Percentiles rank a stretch among this genome's conserved stretches.
These are phyloP conservation scores for Neodontobutis hainanensis DNA, from an alignment of 2,113 vertebrate species.

Conservation along the genomic window DNA sequence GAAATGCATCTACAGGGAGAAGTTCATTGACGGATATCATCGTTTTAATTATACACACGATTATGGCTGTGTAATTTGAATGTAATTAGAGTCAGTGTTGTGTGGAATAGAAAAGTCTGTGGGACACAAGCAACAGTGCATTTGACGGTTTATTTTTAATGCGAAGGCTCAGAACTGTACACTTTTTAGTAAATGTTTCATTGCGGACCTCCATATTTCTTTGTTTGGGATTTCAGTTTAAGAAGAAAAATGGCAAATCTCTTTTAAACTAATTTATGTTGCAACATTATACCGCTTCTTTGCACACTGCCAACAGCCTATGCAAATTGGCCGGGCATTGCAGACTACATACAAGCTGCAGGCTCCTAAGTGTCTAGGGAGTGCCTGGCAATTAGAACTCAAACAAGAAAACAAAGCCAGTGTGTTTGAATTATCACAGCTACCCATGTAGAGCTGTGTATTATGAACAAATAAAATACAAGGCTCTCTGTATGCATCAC, in stretches of 20 bases:
- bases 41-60: constrained; percentile 66
- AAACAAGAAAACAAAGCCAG: constrained; percentile 1
- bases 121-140: constrained; percentile 26
- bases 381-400: constrained; percentile 2
- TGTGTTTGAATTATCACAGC: neutral
- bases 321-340: neutral
- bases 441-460: neutral
- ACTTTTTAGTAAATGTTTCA: too few relatives aligned
- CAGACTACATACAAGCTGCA: neutral
- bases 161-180: too few relatives aligned
- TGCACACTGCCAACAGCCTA: neutral
- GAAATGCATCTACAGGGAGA: constrained; percentile 51
- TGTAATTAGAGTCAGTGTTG: constrained; percentile 61
- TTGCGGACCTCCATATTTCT: too few relatives aligned
- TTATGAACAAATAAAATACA: neutral
- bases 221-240: too few relatives aligned
- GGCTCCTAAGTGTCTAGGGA: neutral
- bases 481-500: neutral
- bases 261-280: neutral
- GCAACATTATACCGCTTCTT: neutral
- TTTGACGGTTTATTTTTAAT: neutral
- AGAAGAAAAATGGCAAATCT: neutral
- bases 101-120: constrained; percentile 56
- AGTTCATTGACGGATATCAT: constrained; percentile 62
- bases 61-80: constrained; percentile 62